Evolutionary conservation across 2,797 vertebrate genomes (phyloP).

Genomic region (Melopsittacus undulatus): DNA sequence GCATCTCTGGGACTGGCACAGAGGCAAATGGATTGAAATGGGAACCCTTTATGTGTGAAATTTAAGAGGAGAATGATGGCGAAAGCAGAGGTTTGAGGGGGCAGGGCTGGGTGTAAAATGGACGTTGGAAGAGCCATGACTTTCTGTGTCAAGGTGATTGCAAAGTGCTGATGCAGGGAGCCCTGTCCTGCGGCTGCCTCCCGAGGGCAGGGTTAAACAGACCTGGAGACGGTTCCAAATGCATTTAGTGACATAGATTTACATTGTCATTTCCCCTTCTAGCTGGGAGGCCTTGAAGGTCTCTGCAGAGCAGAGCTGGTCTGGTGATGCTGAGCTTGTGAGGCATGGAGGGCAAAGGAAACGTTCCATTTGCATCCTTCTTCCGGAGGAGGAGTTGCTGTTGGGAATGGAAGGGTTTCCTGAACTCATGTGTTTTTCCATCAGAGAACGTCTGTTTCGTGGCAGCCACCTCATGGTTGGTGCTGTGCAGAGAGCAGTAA

Average conservation of each 20-base stretch:
- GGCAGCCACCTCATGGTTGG: accelerated
- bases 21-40: neutral
- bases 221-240: neutral
- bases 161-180: neutral
- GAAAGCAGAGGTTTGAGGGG: neutral
- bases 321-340: neutral
- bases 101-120: neutral
- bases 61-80: neutral
- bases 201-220: neutral
- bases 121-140: neutral
- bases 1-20: neutral
- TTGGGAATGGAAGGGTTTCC: neutral
- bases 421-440: neutral
- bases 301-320: neutral
- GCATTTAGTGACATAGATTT: neutral
- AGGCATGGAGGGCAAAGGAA: accelerated
- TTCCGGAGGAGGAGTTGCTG: neutral
- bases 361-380: neutral
- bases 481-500: neutral
- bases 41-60: neutral
- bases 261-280: neutral
- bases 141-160: constrained; percentile 13
- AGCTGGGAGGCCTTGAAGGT: neutral
- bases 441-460: neutral
- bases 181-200: neutral